Evolutionary conservation across 2,113 vertebrate species (phyloP).

Genomic region (Pholis gunnellus): DNA sequence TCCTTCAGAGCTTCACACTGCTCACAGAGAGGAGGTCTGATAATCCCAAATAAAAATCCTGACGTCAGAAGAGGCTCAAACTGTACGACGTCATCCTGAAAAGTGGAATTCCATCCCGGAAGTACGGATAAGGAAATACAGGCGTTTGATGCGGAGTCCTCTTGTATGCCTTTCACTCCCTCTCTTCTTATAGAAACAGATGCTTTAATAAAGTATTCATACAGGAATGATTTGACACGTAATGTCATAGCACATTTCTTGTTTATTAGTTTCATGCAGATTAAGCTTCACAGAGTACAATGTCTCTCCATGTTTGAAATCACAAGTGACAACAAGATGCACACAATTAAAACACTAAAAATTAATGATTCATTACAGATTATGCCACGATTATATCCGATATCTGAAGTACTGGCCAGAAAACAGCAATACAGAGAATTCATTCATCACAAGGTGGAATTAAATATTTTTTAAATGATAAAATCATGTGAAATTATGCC

Average conservation of each 20-base stretch:
- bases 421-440: background rate
- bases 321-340: background rate
- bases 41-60: background rate
- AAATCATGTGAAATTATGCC: background rate
- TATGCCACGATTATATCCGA: background rate
- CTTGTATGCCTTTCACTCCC: background rate
- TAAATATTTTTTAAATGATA: background rate
- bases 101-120: conserved; percentile 6
- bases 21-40: background rate
- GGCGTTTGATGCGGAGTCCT: background rate
- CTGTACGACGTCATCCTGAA: background rate
- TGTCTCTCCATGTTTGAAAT: background rate
- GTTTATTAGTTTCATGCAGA: conserved; percentile 36
- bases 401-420: background rate
- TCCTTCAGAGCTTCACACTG: background rate
- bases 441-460: background rate
- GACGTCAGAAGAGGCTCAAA: background rate
- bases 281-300: background rate
- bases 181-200: background rate
- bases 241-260: background rate
- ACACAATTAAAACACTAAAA: background rate
- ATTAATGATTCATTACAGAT: background rate
- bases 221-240: background rate
- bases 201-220: background rate
- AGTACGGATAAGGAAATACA: background rate